Percentiles rank a stretch among this genome's conserved stretches.
Evolutionary conservation across 2,113 vertebrate species (phyloP).

Genomic region (Chroicocephalus ridibundus): DNA sequence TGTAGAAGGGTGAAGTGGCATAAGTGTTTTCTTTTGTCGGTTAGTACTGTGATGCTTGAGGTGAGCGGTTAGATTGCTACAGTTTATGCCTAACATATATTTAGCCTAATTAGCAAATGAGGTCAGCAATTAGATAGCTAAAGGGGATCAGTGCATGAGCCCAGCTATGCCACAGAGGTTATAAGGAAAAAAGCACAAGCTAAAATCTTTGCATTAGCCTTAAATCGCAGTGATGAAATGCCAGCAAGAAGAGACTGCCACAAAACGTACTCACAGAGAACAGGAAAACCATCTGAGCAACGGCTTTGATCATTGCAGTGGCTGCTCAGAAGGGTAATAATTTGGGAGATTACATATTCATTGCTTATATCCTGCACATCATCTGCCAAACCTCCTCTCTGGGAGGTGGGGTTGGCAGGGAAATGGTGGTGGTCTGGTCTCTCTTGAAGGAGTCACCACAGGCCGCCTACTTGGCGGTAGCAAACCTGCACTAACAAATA

Average conservation of each 20-base stretch:
- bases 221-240: neutral
- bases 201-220: neutral
- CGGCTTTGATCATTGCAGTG: neutral
- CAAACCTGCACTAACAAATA: neutral
- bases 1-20: neutral
- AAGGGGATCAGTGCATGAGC: neutral
- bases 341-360: neutral
- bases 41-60: neutral
- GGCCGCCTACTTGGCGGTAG: neutral
- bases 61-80: neutral
- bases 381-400: neutral
- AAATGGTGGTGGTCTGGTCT: neutral
- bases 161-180: neutral
- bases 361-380: neutral
- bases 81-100: neutral
- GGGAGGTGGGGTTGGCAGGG: neutral
- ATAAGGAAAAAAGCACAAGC: neutral
- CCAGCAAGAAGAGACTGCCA: neutral
- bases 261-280: neutral
- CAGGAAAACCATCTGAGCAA: neutral
- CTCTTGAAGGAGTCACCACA: neutral
- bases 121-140: conserved; percentile 13
- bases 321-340: neutral
- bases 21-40: neutral
- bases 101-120: conserved; percentile 45